Evolutionary conservation across 2,113 vertebrate genomes (phyloP).

Genomic region (Microtus ochrogaster): DNA sequence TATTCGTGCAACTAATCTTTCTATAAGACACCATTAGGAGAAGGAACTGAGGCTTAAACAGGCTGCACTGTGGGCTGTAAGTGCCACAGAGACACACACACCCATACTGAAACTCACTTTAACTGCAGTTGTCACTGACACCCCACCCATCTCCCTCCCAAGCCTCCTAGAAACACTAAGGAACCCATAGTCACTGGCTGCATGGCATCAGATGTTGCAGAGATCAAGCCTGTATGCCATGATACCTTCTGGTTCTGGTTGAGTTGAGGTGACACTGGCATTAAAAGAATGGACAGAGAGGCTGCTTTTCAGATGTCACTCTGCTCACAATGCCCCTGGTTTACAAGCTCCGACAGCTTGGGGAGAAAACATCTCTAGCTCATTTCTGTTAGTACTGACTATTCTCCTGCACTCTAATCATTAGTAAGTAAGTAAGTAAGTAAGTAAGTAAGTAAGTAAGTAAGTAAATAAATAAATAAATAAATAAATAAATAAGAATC

Average conservation of each 20-base stretch:
- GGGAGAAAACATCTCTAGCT: background rate
- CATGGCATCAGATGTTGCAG: background rate
- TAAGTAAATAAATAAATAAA: background rate
- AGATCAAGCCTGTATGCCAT: background rate
- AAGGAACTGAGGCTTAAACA: background rate
- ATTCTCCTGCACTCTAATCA: background rate
- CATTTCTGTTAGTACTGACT: background rate
- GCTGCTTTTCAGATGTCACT: background rate
- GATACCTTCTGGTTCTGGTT: background rate
- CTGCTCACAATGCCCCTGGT: background rate
- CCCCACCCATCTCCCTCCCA: background rate
- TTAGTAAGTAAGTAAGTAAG: background rate
- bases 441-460: no score
- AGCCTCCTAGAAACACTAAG: conserved; percentile 11
- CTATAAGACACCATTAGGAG: conserved; percentile 34
- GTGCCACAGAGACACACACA: background rate
- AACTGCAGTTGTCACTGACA: background rate
- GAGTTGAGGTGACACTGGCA: background rate
- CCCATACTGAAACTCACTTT: background rate
- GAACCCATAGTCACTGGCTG: background rate
- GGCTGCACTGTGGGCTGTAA: background rate
- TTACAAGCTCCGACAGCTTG: background rate
- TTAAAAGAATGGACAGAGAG: background rate
- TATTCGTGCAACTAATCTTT: conserved; percentile 65
- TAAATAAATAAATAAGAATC: background rate